A percentile compares a stretch with the other conserved stretches of the same genome.
These are phyloP conservation scores for Palythoa grandis DNA, from an alignment of 92 coral and sea anemone genomes.

Conservation along the genomic window DNA sequence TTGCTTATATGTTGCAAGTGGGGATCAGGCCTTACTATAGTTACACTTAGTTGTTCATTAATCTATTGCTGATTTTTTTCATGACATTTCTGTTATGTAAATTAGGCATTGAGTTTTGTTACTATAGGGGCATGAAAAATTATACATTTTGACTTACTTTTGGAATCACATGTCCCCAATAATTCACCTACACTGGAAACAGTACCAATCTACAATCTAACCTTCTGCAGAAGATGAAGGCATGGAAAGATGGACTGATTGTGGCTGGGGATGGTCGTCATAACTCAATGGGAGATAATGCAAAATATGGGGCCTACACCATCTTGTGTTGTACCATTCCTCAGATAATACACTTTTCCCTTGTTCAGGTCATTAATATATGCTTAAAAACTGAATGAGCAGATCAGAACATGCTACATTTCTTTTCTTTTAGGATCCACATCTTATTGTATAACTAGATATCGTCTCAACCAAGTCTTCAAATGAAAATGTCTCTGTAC, in stretches of 20 bases:
- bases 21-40: too few species aligned
- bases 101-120: too few species aligned
- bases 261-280: constrained; percentile 1
- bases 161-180: not conserved
- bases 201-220: not conserved
- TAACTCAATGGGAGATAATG: not conserved
- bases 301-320: constrained; percentile 21
- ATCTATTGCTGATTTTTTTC: too few species aligned
- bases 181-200: not conserved
- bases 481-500: not conserved
- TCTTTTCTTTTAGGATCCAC: too few species aligned
- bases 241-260: not conserved
- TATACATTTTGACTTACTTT: not conserved
- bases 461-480: not conserved
- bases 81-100: too few species aligned
- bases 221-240: not conserved
- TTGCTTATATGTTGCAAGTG: too few species aligned
- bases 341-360: constrained; percentile 11
- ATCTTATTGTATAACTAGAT: too few species aligned
- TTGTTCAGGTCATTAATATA: constrained; percentile 7
- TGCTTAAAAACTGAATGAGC: too few species aligned
- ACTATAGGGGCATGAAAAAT: not conserved
- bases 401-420: too few species aligned
- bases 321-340: constrained; percentile 3
- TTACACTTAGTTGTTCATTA: too few species aligned